phyloP scores from a whole-genome alignment of 1,140 invertebrate genomes.

The Hylaeus anthracinus region DNA sequence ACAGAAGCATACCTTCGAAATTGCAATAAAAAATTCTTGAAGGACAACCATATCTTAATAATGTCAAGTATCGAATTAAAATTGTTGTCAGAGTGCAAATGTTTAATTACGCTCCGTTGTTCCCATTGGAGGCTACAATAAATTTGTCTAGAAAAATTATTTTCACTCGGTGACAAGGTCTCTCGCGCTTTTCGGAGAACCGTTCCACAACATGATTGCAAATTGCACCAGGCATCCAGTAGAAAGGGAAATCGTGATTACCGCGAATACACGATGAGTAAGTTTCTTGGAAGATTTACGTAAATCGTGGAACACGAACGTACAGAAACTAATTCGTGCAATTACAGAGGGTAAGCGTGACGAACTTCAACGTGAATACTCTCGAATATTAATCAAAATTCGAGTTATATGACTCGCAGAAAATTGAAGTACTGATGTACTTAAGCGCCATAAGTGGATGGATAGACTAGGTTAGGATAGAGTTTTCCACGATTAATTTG shows the following conservation, averaged over 20 bases:
- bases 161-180: neutral
- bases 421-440: no score
- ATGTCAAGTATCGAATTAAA: no score
- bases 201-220: neutral
- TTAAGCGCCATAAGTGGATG: no score
- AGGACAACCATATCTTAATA: no score
- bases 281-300: neutral
- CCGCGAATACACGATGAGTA: neutral
- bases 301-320: neutral
- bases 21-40: no score
- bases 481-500: no score
- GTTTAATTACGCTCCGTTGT: neutral
- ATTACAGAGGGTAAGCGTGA: neutral
- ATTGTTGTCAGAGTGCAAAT: no score
- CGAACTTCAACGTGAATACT: neutral
- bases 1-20: no score
- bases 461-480: no score
- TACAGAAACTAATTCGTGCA: neutral
- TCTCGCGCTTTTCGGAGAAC: neutral
- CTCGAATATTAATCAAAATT: neutral
- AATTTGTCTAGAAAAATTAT: neutral
- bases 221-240: neutral
- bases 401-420: no score
- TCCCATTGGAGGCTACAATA: no score
- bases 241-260: neutral